Conservation (phyloP, 1,140 invertebrate genomes). For the Temnothorax curvispinosus region DNA sequence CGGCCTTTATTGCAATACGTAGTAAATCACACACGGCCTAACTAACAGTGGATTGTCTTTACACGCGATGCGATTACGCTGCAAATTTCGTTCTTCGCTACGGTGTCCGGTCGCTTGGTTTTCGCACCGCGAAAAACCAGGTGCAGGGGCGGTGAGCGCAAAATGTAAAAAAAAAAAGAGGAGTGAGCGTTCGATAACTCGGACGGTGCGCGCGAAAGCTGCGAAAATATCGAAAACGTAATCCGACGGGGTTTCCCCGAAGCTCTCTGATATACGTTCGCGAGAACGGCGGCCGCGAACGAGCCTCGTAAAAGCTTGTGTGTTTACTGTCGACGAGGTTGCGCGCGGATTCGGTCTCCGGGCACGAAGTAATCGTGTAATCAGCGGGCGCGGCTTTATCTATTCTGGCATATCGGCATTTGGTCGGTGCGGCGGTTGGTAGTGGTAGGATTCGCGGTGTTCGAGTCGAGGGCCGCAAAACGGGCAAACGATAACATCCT, state of each 20-base stretch:
- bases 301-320: constrained; percentile 29
- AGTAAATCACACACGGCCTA: constrained; percentile 59
- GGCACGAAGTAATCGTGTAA: constrained; percentile 57
- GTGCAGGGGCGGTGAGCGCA: background rate
- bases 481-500: constrained; percentile 57
- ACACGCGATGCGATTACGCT: constrained; percentile 58
- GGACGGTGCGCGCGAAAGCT: constrained; percentile 3
- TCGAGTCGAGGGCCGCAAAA: background rate
- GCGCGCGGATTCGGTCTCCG: constrained; percentile 28
- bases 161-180: background rate
- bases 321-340: constrained; percentile 4
- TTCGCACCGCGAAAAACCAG: constrained; percentile 45
- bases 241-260: background rate
- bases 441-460: constrained; percentile 28
- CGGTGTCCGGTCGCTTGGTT: background rate
- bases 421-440: constrained; percentile 49
- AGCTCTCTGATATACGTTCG: constrained; percentile 28
- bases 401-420: constrained; percentile 54
- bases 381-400: constrained; percentile 59
- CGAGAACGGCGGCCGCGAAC: constrained; percentile 9
- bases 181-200: constrained; percentile 3
- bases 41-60: constrained; percentile 61
- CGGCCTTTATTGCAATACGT: constrained; percentile 61
- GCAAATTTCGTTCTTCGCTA: constrained; percentile 39
- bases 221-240: constrained; percentile 59